A percentile compares a stretch with the other conserved stretches of the same genome.
These are phyloP conservation scores for Panagrolaimus sp. DNA, from an alignment of 1,140 invertebrate genomes.

Conservation along the genomic window DNA sequence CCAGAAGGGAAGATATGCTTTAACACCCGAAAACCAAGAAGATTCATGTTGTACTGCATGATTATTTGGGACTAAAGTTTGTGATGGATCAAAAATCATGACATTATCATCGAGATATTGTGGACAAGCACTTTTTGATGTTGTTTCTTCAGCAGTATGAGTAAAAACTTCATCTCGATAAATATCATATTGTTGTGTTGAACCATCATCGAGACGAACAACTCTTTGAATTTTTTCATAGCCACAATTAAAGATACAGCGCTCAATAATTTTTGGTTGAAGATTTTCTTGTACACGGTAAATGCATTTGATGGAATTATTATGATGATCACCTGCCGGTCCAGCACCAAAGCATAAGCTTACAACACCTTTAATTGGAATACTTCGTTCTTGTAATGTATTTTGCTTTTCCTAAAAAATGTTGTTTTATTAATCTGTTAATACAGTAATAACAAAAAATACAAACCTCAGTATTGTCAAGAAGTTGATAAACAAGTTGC, in stretches of 20 bases:
- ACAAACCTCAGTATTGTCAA: constrained; percentile 10
- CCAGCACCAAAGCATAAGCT: neutral
- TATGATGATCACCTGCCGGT: neutral
- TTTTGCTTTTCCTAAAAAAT: constrained; percentile 5
- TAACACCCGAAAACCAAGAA: constrained; percentile 8
- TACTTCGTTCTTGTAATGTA: constrained; percentile 8
- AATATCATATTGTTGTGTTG: neutral
- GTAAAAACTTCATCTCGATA: constrained; percentile 2
- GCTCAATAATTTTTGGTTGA: neutral
- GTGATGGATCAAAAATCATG: neutral
- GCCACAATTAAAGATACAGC: constrained; percentile 10
- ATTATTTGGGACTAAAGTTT: neutral
- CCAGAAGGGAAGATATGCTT: constrained; percentile 1
- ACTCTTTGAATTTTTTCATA: neutral
- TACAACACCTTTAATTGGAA: constrained; percentile 7
- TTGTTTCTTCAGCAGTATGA: neutral
- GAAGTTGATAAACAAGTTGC: constrained; percentile 10
- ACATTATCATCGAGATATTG: constrained; percentile 10
- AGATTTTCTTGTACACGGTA: constrained; percentile 6
- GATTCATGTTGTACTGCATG: neutral
- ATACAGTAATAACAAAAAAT: too few species aligned
- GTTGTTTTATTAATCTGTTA: too few species aligned
- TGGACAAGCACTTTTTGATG: neutral
- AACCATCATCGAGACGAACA: constrained; percentile 10
- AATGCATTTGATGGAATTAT: constrained; percentile 2